Evolutionary conservation across 2,888 invertebrate species (phyloP).

Genomic region (Orchestes rusci): DNA sequence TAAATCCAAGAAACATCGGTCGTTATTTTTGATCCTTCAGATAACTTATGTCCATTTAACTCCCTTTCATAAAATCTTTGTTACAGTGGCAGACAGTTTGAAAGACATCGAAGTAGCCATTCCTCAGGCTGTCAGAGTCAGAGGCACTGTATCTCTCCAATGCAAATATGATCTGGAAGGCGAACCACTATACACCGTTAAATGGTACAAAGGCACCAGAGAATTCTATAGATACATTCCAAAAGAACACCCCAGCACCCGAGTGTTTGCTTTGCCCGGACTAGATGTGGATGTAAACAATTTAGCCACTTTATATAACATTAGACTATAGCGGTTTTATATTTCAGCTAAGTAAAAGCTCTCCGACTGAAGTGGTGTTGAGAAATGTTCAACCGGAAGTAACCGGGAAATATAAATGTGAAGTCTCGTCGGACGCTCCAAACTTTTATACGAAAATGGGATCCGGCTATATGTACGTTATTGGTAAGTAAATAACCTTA

Average conservation of each 20-base stretch:
- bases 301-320: background rate
- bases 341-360: slow-evolving; percentile 56
- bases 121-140: slow-evolving; percentile 63
- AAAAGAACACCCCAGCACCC: slow-evolving; percentile 68
- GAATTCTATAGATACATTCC: slow-evolving; percentile 78
- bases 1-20: no score
- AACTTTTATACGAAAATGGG: slow-evolving; percentile 63
- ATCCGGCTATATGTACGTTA: slow-evolving; percentile 62
- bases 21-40: no score
- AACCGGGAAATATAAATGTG: slow-evolving; percentile 67
- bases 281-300: slow-evolving; percentile 69
- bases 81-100: slow-evolving; percentile 39
- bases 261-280: slow-evolving; percentile 63
- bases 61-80: no score
- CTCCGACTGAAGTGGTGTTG: slow-evolving; percentile 57
- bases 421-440: slow-evolving; percentile 68
- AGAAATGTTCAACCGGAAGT: slow-evolving; percentile 62
- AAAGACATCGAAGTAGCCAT: slow-evolving; percentile 65
- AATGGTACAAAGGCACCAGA: slow-evolving; percentile 71
- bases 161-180: slow-evolving; percentile 70
- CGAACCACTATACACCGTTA: slow-evolving; percentile 69
- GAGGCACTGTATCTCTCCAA: slow-evolving; percentile 65
- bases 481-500: slow-evolving; percentile 56
- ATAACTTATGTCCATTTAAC: no score
- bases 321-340: background rate